Percentiles rank a stretch among this genome's conserved stretches.
phyloP scores from a whole-genome alignment of 1,140 invertebrate species.

The Frieseomelitta varia region DNA sequence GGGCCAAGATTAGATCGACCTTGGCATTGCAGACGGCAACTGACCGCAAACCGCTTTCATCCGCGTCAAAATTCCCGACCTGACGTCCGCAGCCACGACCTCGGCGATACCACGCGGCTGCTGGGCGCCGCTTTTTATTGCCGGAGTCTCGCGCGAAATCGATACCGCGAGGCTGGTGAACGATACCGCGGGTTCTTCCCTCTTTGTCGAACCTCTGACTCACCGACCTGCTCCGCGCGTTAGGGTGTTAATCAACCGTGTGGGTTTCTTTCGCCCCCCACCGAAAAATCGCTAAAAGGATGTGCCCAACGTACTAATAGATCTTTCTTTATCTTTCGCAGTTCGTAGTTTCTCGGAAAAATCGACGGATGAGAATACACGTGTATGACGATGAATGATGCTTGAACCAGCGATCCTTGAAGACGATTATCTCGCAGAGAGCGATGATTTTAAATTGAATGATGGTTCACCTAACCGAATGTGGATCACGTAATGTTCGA shows the following conservation, averaged over 20 bases:
- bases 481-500: not conserved
- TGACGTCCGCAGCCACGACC: constrained; percentile 19
- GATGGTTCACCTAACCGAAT: not conserved
- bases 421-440: not conserved
- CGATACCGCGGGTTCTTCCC: not conserved
- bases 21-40: constrained; percentile 46
- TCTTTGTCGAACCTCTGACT: not conserved
- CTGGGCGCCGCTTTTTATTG: constrained; percentile 31
- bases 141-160: constrained; percentile 16
- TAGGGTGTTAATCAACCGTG: not conserved
- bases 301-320: constrained; percentile 1
- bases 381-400: not conserved
- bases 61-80: constrained; percentile 39
- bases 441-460: not conserved
- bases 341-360: not conserved
- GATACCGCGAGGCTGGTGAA: constrained; percentile 3
- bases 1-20: constrained; percentile 61
- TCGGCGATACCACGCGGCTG: constrained; percentile 30
- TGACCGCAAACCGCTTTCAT: constrained; percentile 23
- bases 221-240: not conserved
- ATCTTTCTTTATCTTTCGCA: not conserved
- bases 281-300: not conserved
- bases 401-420: not conserved
- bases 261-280: not conserved
- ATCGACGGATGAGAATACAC: not conserved